A percentile compares a stretch with the other conserved stretches of the same genome.
These are phyloP conservation scores for Quadroppia sp. DNA, from an alignment of 2,888 invertebrate genomes.

Conservation along the genomic window DNA sequence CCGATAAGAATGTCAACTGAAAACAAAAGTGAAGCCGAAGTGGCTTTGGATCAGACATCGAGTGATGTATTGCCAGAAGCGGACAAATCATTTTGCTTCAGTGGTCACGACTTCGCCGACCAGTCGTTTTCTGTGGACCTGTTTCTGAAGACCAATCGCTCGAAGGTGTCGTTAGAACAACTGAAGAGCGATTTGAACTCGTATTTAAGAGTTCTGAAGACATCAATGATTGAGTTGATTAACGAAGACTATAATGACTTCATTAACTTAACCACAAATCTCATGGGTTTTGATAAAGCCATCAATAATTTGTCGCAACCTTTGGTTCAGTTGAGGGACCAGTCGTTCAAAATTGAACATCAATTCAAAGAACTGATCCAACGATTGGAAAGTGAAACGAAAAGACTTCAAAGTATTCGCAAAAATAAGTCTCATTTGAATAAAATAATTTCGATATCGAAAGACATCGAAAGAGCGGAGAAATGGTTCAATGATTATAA, in stretches of 20 bases:
- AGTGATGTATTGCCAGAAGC: slow-evolving; percentile 29
- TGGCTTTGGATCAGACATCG: background rate
- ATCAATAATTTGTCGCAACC: slow-evolving; percentile 76
- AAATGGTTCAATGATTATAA: slow-evolving; percentile 20
- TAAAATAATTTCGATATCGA: slow-evolving; percentile 24
- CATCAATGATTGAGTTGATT: slow-evolving; percentile 93
- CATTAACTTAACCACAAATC: slow-evolving; percentile 89
- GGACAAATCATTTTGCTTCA: slow-evolving; percentile 37
- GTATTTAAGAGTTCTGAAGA: slow-evolving; percentile 82
- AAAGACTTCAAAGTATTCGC: slow-evolving; percentile 19
- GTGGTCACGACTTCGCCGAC: slow-evolving; percentile 38
- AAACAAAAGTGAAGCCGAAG: background rate
- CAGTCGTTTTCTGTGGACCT: slow-evolving; percentile 77
- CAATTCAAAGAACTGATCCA: slow-evolving; percentile 21
- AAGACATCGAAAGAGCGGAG: slow-evolving; percentile 46
- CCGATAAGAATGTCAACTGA: background rate
- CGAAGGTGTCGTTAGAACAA: slow-evolving; percentile 71
- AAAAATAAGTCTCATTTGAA: slow-evolving; percentile 33
- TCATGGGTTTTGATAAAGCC: slow-evolving; percentile 84
- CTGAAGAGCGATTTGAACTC: slow-evolving; percentile 83
- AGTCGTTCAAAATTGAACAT: slow-evolving; percentile 60
- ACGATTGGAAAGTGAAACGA: slow-evolving; percentile 16
- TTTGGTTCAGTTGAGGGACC: slow-evolving; percentile 72
- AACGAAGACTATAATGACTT: slow-evolving; percentile 98
- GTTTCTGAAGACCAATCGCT: slow-evolving; percentile 69